These are phyloP conservation scores for Lophura nycthemera DNA, from an alignment of 2,113 vertebrate genomes.

Conservation along the genomic window DNA sequence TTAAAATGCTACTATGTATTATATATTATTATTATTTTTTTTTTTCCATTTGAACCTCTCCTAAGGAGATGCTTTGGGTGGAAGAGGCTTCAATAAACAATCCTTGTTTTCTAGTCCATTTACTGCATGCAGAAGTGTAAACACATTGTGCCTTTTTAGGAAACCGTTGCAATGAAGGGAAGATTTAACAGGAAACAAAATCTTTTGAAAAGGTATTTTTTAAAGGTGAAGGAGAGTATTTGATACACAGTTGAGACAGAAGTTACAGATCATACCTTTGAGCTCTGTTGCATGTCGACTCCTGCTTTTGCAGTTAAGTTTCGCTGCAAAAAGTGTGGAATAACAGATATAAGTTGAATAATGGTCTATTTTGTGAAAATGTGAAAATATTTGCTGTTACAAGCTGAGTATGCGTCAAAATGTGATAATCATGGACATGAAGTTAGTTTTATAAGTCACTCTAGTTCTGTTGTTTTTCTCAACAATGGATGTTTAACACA, in stretches of 20 bases:
- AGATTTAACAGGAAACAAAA: slow-evolving; percentile 48
- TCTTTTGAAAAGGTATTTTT: slow-evolving; percentile 42
- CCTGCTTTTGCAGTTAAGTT: slow-evolving; percentile 31
- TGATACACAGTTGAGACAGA: not conserved
- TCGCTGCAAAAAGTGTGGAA: not conserved
- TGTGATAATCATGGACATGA: not conserved
- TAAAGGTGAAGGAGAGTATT: slow-evolving; percentile 39
- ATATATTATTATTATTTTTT: not conserved
- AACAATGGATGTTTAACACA: not conserved
- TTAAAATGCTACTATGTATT: slow-evolving; percentile 70
- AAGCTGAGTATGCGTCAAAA: slow-evolving; percentile 25
- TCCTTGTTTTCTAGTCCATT: slow-evolving; percentile 76
- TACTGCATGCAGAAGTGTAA: slow-evolving; percentile 78
- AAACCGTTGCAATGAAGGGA: slow-evolving; percentile 36
- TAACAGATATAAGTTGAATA: slow-evolving; percentile 12
- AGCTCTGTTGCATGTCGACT: slow-evolving; percentile 47
- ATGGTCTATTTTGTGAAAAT: slow-evolving; percentile 47
- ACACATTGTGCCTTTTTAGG: slow-evolving; percentile 79
- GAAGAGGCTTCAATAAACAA: slow-evolving; percentile 60
- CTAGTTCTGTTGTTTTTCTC: slow-evolving; percentile 12
- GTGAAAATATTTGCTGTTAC: slow-evolving; percentile 54
- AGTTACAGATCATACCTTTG: slow-evolving; percentile 5
- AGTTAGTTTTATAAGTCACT: not conserved
- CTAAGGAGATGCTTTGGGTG: slow-evolving; percentile 63
- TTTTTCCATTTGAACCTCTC: slow-evolving; percentile 69